phyloP scores from a whole-genome alignment of 2,797 vertebrate species.

The Pseudomugil tenellus region DNA sequence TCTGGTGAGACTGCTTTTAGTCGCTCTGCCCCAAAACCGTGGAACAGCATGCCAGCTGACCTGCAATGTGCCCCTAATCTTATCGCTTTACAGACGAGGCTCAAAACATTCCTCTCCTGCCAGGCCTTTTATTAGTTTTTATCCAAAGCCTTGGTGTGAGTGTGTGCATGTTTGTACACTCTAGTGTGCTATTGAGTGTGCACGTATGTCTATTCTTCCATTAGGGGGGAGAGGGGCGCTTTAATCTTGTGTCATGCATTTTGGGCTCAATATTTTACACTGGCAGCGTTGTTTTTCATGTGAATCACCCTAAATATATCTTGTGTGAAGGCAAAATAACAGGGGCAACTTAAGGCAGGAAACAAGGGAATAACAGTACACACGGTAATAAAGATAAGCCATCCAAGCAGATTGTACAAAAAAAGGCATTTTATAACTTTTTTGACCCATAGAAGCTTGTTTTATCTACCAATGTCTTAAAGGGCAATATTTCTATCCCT shows the following conservation, averaged over 20 bases:
- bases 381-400: background rate
- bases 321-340: slow-evolving; percentile 30
- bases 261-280: slow-evolving; percentile 46
- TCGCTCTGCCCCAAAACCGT: slow-evolving; percentile 39
- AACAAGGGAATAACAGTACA: background rate
- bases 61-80: slow-evolving; percentile 64
- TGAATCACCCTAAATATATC: slow-evolving; percentile 29
- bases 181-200: slow-evolving; percentile 8
- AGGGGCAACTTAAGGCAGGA: slow-evolving; percentile 6
- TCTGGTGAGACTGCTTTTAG: slow-evolving; percentile 58
- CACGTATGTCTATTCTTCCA: slow-evolving; percentile 6
- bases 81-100: slow-evolving; percentile 66
- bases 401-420: background rate
- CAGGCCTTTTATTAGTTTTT: slow-evolving; percentile 67
- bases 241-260: slow-evolving; percentile 62
- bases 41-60: slow-evolving; percentile 63
- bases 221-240: slow-evolving; percentile 15
- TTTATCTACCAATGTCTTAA: background rate
- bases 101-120: slow-evolving; percentile 60
- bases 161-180: slow-evolving; percentile 30
- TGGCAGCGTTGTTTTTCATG: slow-evolving; percentile 29
- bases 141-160: slow-evolving; percentile 55
- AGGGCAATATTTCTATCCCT: no score
- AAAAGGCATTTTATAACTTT: no score
- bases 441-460: background rate